These are phyloP conservation scores for Callyntrura guangdongensis DNA, from an alignment of 2,888 invertebrate species.

Conservation along the genomic window DNA sequence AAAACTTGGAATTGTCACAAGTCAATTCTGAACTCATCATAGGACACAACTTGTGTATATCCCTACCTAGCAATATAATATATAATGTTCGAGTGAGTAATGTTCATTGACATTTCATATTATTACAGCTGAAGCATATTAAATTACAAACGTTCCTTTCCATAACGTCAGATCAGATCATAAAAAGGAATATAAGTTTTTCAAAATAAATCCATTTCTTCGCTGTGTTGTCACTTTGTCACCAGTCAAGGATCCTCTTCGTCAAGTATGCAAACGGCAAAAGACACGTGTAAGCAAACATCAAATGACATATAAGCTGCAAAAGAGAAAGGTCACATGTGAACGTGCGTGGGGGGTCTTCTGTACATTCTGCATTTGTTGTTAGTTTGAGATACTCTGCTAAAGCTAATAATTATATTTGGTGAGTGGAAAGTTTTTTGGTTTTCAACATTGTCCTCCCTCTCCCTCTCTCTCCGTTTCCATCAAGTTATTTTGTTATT, in stretches of 20 bases:
- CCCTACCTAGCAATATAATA: too few relatives aligned
- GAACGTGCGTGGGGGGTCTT: too few relatives aligned
- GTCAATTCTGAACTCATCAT: too few relatives aligned
- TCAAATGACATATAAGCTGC: background rate
- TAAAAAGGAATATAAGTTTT: background rate
- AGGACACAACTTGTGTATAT: too few relatives aligned
- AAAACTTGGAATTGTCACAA: too few relatives aligned
- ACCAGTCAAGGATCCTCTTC: slow-evolving; percentile 28
- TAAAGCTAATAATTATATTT: background rate
- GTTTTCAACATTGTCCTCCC: background rate
- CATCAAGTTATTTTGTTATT: background rate
- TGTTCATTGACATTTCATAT: too few relatives aligned
- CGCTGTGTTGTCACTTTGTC: background rate
- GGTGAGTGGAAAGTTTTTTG: background rate
- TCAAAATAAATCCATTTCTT: background rate
- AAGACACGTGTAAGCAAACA: background rate
- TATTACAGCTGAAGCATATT: background rate
- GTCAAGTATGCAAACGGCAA: background rate
- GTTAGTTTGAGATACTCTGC: slow-evolving; percentile 5
- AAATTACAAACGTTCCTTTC: background rate
- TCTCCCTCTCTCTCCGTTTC: too few relatives aligned
- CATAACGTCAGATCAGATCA: too few relatives aligned
- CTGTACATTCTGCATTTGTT: background rate
- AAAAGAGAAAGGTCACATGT: background rate
- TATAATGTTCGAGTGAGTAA: too few relatives aligned